Base-by-base conservation (phyloP, 2,888 invertebrate genomes). In the Aplocera efformata region DNA sequence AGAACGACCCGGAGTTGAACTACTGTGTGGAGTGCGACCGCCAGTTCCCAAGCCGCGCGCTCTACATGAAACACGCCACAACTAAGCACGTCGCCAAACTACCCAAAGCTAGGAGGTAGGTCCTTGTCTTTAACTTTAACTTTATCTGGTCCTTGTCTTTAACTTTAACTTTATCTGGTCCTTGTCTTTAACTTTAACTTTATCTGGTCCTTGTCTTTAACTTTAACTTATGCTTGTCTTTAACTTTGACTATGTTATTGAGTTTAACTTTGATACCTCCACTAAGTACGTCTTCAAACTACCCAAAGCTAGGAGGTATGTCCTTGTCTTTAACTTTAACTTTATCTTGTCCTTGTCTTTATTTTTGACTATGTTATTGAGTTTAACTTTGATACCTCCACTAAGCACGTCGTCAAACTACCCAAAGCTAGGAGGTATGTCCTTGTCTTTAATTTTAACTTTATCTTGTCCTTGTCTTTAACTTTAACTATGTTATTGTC, bases 21-120 rank as follows among this genome's bases (percentile, higher is more conserved):
- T 58, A 60, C 43, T 59, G 58, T 26, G 60, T 61, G 0, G 61
- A 61, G 9, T 61, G 61, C 10, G 59, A 61, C 33, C 46, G 39
- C 3, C 58, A 59, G 21, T 61, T 46, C 29, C 33, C 45, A 0
- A 56, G 47, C n/a, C 40, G 52, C 0, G 34, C 42, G 10, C 48
- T 46, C 1, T 61, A 55, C 13, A 53, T 46, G 36, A 40, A 48
- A 7, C 60, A 60, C 30, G 22, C 58, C n/a, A 42, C 43, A 7
- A 17, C 40, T 2, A 45, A 45, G 17, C 45, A 45, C 13, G 4
- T 35, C 1, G 20, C 6, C 10, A 47, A 44, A 9, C 50, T 47
- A 0, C 40, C 41, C 0, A 48, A 42, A 6, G 48, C 47, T 4
- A 46, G 32, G 28, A 36, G 10, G 40, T 40, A 6, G 8, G 20